Evolutionary conservation across 2,888 invertebrate species (phyloP).

Genomic region (Tachina fera): DNA sequence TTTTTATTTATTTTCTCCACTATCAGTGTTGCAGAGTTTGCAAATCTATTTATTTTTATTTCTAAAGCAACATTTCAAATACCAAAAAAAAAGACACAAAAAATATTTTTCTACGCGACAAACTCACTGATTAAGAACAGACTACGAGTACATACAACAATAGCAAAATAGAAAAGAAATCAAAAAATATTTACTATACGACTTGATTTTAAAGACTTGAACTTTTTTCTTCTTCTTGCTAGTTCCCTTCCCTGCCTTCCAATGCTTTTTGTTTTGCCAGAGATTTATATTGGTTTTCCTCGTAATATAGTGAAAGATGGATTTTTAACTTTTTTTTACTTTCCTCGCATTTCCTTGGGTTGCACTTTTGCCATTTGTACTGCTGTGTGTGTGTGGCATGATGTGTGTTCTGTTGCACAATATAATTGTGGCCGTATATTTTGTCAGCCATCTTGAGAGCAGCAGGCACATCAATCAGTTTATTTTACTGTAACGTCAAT

Average conservation of each 20-base stretch:
- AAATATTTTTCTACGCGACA: neutral
- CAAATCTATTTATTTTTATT: conserved; percentile 20
- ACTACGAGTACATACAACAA: conserved; percentile 4
- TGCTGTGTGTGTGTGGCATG: conserved; percentile 14
- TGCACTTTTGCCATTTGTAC: conserved; percentile 40
- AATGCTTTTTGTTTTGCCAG: conserved; percentile 17
- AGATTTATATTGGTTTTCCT: conserved; percentile 53
- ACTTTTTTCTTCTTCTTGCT: neutral
- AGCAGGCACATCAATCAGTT: conserved; percentile 67
- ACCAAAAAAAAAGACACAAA: neutral
- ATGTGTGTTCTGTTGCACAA: conserved; percentile 20
- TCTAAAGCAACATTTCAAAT: conserved; percentile 9
- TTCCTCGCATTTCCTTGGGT: conserved; percentile 10
- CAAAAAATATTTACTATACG: conserved; percentile 54
- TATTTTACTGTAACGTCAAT: conserved; percentile 58
- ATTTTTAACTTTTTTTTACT: conserved; percentile 9
- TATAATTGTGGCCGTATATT: conserved; percentile 55
- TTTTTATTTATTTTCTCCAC: neutral
- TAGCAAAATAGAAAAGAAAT: conserved; percentile 27
- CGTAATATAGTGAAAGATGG: conserved; percentile 40
- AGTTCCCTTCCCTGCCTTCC: neutral
- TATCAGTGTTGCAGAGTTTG: neutral
- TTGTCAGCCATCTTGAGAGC: conserved; percentile 59
- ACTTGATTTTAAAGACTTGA: conserved; percentile 40
- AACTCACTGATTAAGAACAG: conserved; percentile 51